Evolutionary conservation across 2,888 invertebrate genomes (phyloP).

Genomic region (Drosophila histrio): DNA sequence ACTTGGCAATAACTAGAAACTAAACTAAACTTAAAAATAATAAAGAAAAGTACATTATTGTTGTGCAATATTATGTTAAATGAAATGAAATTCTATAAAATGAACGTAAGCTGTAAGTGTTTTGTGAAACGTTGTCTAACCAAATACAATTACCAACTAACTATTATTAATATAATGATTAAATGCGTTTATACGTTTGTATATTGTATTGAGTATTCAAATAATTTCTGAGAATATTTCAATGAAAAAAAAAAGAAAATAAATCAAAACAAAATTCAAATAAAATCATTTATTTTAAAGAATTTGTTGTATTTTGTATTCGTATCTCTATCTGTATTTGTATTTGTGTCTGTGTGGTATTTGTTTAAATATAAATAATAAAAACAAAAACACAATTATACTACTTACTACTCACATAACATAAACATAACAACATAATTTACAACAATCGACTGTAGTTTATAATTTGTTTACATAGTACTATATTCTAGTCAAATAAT

Average conservation of each 20-base stretch:
- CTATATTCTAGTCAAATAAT: conserved; percentile 1
- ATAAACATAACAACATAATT: conserved; percentile 20
- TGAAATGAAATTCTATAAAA: neutral
- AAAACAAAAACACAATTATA: conserved; percentile 1
- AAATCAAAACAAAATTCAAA: conserved; percentile 46
- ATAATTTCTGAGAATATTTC: conserved; percentile 21
- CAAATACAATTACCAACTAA: conserved; percentile 69
- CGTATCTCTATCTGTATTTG: conserved; percentile 36
- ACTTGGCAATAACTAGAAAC: conserved; percentile 59
- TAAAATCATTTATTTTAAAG: conserved; percentile 61
- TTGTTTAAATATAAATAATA: conserved; percentile 4
- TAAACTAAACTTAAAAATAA: conserved; percentile 25
- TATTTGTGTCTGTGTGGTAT: conserved; percentile 47
- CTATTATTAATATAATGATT: conserved; percentile 43
- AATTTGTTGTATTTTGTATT: conserved; percentile 51
- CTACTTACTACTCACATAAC: conserved; percentile 17
- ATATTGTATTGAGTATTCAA: conserved; percentile 55
- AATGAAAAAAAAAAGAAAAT: conserved; percentile 22
- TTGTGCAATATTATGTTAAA: conserved; percentile 57
- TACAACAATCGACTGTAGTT: conserved; percentile 19
- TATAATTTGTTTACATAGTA: conserved; percentile 11
- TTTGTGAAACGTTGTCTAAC: conserved; percentile 75
- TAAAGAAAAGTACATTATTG: conserved; percentile 47
- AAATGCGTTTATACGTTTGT: conserved; percentile 71
- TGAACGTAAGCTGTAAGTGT: conserved; percentile 63